Percentiles rank a stretch among this genome's conserved stretches.
These are phyloP conservation scores for Drosophila sproati DNA, from an alignment of 1,140 invertebrate species.

Conservation along the genomic window DNA sequence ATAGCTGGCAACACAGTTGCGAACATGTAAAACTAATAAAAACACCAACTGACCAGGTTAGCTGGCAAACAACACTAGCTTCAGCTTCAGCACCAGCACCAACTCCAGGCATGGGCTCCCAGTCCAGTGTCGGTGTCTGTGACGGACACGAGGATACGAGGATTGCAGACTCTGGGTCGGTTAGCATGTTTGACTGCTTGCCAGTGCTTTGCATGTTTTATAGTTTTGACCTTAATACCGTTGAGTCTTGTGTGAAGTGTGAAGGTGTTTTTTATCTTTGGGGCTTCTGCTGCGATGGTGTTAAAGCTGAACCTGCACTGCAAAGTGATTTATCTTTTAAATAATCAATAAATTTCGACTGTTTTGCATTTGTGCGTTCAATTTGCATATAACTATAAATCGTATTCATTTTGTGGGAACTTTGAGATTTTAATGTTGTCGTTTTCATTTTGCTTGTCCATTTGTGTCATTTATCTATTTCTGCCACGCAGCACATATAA, in stretches of 20 bases:
- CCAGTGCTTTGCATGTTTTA: slow-evolving; percentile 75
- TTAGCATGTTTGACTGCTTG: background rate
- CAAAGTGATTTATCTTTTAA: background rate
- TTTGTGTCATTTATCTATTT: no score
- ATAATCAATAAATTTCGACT: background rate
- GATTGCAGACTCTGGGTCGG: slow-evolving; percentile 26
- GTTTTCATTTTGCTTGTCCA: no score
- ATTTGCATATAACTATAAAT: no score
- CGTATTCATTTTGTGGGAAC: no score
- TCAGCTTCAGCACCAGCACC: slow-evolving; percentile 2
- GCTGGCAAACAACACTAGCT: background rate
- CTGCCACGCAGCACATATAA: no score
- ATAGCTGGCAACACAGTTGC: slow-evolving; percentile 4
- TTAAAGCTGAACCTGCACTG: slow-evolving; percentile 49
- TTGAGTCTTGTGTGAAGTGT: slow-evolving; percentile 59
- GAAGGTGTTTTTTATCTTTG: slow-evolving; percentile 73
- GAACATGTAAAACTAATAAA: slow-evolving; percentile 58
- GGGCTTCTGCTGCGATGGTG: slow-evolving; percentile 42
- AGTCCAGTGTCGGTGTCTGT: slow-evolving; percentile 9
- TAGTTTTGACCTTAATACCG: slow-evolving; percentile 78
- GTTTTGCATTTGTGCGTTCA: background rate
- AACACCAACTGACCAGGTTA: slow-evolving; percentile 42
- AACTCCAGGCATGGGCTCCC: background rate
- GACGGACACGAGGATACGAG: slow-evolving; percentile 27
- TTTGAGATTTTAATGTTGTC: no score